Conservation (phyloP, 2,888 invertebrate genomes). For the Andrena dorsata region DNA sequence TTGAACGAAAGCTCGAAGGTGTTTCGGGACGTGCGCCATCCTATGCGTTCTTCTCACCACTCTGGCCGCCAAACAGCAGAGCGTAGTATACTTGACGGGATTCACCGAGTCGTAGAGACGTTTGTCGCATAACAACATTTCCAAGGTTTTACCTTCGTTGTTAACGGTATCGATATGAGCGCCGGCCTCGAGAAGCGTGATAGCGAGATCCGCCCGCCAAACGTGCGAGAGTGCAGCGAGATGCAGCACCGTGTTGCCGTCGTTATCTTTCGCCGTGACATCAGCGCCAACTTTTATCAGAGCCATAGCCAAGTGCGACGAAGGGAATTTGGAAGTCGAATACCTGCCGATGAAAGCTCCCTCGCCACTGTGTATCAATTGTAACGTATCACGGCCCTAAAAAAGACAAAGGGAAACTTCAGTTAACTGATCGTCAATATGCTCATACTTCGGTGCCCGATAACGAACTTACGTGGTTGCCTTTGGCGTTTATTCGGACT, state of each 20-base stretch:
- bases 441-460: neutral
- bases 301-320: slow-evolving; percentile 89
- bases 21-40: slow-evolving; percentile 74
- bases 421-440: neutral
- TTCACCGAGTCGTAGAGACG: slow-evolving; percentile 89
- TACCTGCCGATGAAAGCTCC: slow-evolving; percentile 89
- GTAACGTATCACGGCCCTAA: slow-evolving; percentile 90
- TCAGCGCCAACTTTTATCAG: slow-evolving; percentile 93
- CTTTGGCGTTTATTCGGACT: slow-evolving; percentile 90
- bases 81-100: slow-evolving; percentile 91
- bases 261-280: slow-evolving; percentile 92
- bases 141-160: slow-evolving; percentile 91
- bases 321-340: slow-evolving; percentile 90
- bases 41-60: slow-evolving; percentile 87
- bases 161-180: slow-evolving; percentile 95
- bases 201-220: slow-evolving; percentile 87
- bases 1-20: slow-evolving; percentile 77
- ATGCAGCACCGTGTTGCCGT: slow-evolving; percentile 95
- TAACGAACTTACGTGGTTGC: slow-evolving; percentile 74
- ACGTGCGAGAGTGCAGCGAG: slow-evolving; percentile 91
- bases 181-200: slow-evolving; percentile 91
- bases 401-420: slow-evolving; percentile 69
- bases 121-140: slow-evolving; percentile 88
- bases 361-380: slow-evolving; percentile 94
- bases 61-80: slow-evolving; percentile 95